phyloP scores from a whole-genome alignment of 2,113 vertebrate species.

The Centropus unirufus region DNA sequence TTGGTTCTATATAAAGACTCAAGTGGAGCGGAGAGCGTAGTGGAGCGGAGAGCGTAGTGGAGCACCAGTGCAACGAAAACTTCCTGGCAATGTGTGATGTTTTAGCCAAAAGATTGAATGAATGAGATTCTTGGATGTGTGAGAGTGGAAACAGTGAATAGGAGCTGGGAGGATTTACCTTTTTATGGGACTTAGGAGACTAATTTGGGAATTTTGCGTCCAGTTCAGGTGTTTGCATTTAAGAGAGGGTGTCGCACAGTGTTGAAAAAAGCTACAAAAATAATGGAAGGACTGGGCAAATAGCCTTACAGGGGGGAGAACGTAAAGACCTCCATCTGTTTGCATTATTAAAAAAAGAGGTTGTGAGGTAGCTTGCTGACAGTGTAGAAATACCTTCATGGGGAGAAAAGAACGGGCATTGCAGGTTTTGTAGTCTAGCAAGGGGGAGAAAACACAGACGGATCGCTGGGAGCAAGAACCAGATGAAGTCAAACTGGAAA shows the following conservation, averaged over 20 bases:
- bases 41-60: background rate
- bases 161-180: background rate
- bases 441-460: background rate
- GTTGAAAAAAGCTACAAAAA: conserved; percentile 51
- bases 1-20: background rate
- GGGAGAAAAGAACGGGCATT: background rate
- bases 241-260: background rate
- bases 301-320: background rate
- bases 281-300: conserved; percentile 26
- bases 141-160: background rate
- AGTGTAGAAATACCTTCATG: background rate
- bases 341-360: conserved; percentile 27
- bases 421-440: background rate
- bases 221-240: conserved; percentile 22
- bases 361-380: conserved; percentile 46
- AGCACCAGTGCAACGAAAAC: background rate
- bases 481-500: conserved; percentile 13
- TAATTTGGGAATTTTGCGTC: background rate
- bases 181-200: background rate
- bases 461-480: conserved; percentile 5
- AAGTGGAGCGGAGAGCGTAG: too few species aligned
- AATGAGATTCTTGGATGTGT: background rate
- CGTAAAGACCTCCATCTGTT: conserved; percentile 57
- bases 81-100: background rate
- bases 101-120: background rate